Evolutionary conservation across 2,797 vertebrate species (phyloP).

Genomic region (Danio aesculapii): DNA sequence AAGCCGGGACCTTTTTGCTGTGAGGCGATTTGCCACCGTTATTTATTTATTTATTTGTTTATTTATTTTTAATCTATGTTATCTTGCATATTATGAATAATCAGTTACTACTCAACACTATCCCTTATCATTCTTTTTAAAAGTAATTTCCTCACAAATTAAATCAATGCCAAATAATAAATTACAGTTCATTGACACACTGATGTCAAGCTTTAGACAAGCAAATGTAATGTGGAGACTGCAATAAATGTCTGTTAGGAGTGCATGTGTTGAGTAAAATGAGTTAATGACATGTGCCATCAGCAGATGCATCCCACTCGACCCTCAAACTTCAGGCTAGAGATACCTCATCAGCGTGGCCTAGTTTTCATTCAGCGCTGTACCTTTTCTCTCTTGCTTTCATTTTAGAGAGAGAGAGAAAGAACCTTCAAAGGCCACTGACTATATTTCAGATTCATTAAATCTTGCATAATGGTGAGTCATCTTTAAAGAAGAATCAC

Average conservation of each 20-base stretch:
- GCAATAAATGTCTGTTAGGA: neutral
- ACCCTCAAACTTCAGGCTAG: conserved; percentile 21
- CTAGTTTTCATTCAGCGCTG: conserved; percentile 28
- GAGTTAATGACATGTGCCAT: conserved; percentile 23
- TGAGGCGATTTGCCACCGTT: too few relatives aligned
- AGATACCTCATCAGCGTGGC: conserved; percentile 37
- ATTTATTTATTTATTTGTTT: too few relatives aligned
- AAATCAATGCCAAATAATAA: neutral
- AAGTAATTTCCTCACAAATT: neutral
- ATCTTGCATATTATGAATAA: too few relatives aligned
- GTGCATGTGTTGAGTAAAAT: conserved; percentile 9
- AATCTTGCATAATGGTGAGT: conserved; percentile 54
- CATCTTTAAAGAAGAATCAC: conserved; percentile 50
- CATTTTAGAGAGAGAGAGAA: neutral
- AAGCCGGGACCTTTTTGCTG: too few relatives aligned
- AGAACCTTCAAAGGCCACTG: conserved; percentile 45
- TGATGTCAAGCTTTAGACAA: neutral
- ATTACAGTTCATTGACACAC: conserved; percentile 5
- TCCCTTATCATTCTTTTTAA: neutral
- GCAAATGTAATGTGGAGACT: neutral
- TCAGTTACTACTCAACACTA: too few relatives aligned
- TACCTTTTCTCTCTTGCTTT: conserved; percentile 14
- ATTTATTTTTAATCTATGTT: too few relatives aligned
- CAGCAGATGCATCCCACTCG: conserved; percentile 4
- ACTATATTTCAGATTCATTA: conserved; percentile 56